phyloP scores from a whole-genome alignment of 2,888 invertebrate genomes.

The Phortica magna region DNA sequence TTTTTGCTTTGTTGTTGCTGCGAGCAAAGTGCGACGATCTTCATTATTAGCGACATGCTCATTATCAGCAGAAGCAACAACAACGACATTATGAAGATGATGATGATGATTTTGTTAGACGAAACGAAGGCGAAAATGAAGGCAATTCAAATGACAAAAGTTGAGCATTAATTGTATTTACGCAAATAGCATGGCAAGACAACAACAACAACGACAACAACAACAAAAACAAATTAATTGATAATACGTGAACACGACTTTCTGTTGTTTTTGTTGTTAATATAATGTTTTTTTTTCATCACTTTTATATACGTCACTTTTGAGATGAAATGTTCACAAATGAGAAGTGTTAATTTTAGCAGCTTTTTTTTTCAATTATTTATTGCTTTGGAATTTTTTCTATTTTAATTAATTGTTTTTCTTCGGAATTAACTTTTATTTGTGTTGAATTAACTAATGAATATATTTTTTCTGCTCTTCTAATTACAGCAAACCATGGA shows the following conservation, averaged over 20 bases:
- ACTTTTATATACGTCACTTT: no score
- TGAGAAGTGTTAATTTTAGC: not conserved
- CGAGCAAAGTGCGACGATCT: not conserved
- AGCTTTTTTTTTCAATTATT: not conserved
- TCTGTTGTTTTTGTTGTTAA: not conserved
- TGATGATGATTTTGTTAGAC: no score
- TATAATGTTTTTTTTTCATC: not conserved
- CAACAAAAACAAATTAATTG: slow-evolving; percentile 54
- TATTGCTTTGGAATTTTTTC: not conserved
- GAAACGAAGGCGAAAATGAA: no score
- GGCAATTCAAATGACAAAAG: no score
- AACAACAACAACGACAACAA: slow-evolving; percentile 33
- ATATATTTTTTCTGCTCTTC: slow-evolving; percentile 40
- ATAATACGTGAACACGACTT: slow-evolving; percentile 52
- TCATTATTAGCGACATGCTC: not conserved
- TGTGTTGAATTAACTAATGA: slow-evolving; percentile 45
- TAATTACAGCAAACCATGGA: slow-evolving; percentile 65
- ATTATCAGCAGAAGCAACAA: not conserved
- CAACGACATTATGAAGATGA: not conserved
- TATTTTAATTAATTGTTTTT: not conserved
- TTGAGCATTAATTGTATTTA: no score
- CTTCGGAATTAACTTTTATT: not conserved
- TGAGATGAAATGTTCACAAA: no score
- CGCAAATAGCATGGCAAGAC: slow-evolving; percentile 19
- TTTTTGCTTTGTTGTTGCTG: no score